Conservation (phyloP, 1,140 invertebrate species). For the Zaprionus capensis region DNA sequence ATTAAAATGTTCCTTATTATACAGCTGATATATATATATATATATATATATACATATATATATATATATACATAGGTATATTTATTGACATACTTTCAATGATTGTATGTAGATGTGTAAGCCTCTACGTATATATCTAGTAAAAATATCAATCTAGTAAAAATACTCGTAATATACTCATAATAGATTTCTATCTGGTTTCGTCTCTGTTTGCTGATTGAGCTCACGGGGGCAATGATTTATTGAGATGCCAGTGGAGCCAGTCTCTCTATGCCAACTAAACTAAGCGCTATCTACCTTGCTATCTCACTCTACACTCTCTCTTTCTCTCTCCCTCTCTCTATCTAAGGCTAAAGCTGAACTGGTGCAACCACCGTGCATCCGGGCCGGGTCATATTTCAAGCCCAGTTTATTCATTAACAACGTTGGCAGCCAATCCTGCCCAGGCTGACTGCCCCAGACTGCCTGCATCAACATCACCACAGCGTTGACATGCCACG, state of each 20-base stretch:
- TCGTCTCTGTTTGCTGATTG: not conserved
- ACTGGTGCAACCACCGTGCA: slow-evolving; percentile 4
- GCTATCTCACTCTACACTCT: not conserved
- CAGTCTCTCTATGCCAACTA: slow-evolving; percentile 5
- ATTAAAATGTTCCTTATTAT: too few relatives aligned
- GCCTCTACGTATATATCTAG: too few relatives aligned
- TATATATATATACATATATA: too few relatives aligned
- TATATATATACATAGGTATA: too few relatives aligned
- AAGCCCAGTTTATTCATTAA: slow-evolving; percentile 68
- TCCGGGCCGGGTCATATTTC: slow-evolving; percentile 55
- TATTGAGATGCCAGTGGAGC: slow-evolving; percentile 24
- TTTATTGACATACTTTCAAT: too few relatives aligned
- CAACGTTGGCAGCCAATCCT: slow-evolving; percentile 17
- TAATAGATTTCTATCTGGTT: not conserved
- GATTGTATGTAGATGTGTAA: too few relatives aligned
- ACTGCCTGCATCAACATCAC: slow-evolving; percentile 46
- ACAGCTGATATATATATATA: too few relatives aligned
- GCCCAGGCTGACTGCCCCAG: slow-evolving; percentile 34
- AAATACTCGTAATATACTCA: not conserved
- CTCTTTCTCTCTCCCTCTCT: not conserved
- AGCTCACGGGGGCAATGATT: slow-evolving; percentile 35
- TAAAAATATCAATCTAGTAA: not conserved
- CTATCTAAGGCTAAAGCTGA: slow-evolving; percentile 8
- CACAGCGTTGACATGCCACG: slow-evolving; percentile 68
- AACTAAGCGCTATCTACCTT: slow-evolving; percentile 10